These are phyloP conservation scores for Caradrina clavipalpis DNA, from an alignment of 2,888 invertebrate species.

Conservation along the genomic window DNA sequence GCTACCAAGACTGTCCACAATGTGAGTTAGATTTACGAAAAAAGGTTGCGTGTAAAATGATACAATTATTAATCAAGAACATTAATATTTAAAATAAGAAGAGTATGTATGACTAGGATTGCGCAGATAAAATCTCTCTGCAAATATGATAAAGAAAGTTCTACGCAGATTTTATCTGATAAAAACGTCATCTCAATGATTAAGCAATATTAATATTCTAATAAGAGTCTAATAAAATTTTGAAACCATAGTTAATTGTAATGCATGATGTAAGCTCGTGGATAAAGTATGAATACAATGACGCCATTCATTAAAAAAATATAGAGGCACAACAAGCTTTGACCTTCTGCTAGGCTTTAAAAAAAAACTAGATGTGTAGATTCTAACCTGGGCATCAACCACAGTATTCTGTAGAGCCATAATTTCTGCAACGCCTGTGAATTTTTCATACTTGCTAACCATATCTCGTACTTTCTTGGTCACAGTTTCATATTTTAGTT, in stretches of 20 bases:
- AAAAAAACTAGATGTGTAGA: slow-evolving; percentile 12
- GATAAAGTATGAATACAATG: slow-evolving; percentile 9
- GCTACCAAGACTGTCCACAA: too few relatives aligned
- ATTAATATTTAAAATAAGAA: not conserved
- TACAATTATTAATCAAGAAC: too few relatives aligned
- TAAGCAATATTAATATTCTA: slow-evolving; percentile 26
- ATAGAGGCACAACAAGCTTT: slow-evolving; percentile 12
- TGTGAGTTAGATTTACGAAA: too few relatives aligned
- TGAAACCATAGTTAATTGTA: slow-evolving; percentile 4
- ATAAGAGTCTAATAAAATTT: not conserved
- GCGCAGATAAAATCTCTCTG: slow-evolving; percentile 11
- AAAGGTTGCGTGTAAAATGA: not conserved
- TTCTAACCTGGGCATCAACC: slow-evolving; percentile 91
- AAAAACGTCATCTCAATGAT: slow-evolving; percentile 28
- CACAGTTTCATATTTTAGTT: slow-evolving; percentile 79
- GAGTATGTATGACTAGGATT: not conserved
- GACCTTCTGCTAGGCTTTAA: slow-evolving; percentile 24
- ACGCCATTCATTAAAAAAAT: slow-evolving; percentile 2
- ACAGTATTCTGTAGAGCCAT: slow-evolving; percentile 94
- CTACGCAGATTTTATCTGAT: slow-evolving; percentile 37
- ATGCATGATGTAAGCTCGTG: slow-evolving; percentile 28
- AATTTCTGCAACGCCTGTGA: slow-evolving; percentile 95
- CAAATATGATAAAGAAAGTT: slow-evolving; percentile 41
- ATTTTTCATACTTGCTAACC: slow-evolving; percentile 92
- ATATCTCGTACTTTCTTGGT: slow-evolving; percentile 84